These are phyloP conservation scores for Volucella bombylans DNA, from an alignment of 2,888 invertebrate species.

Conservation along the genomic window DNA sequence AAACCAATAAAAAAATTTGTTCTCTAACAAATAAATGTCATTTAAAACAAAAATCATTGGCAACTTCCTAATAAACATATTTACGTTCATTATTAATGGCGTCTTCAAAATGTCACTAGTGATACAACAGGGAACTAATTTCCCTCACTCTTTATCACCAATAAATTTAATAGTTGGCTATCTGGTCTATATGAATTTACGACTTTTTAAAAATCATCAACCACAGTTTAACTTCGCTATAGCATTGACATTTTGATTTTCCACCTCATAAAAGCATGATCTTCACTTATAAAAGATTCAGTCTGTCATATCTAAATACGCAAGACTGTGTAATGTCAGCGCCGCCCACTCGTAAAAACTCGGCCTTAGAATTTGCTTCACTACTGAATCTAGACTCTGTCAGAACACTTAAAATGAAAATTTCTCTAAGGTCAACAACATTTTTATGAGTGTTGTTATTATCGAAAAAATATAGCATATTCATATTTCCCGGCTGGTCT, in stretches of 20 bases:
- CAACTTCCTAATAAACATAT: no score
- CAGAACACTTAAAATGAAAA: constrained; percentile 51
- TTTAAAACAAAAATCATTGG: no score
- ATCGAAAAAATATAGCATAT: not conserved
- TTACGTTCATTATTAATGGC: no score
- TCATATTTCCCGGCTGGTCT: not conserved
- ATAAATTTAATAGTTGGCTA: no score
- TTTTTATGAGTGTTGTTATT: constrained; percentile 29
- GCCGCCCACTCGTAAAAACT: constrained; percentile 5
- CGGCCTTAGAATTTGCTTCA: constrained; percentile 19
- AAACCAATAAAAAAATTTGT: no score
- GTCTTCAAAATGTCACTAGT: no score
- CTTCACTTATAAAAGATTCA: not conserved
- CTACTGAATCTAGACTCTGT: constrained; percentile 11
- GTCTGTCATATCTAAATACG: constrained; percentile 2
- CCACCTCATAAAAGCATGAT: constrained; percentile 2
- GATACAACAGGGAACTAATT: no score
- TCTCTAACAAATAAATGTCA: no score
- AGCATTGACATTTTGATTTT: not conserved
- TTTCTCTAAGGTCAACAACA: constrained; percentile 61
- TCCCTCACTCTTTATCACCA: no score
- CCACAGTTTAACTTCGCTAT: not conserved
- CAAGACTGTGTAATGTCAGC: constrained; percentile 3
- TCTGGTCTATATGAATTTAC: no score
- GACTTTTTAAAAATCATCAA: no score